Percentiles rank a stretch among this genome's conserved stretches.
phyloP scores from a whole-genome alignment of 2,113 vertebrate species.

The Nycticryphes semicollaris region DNA sequence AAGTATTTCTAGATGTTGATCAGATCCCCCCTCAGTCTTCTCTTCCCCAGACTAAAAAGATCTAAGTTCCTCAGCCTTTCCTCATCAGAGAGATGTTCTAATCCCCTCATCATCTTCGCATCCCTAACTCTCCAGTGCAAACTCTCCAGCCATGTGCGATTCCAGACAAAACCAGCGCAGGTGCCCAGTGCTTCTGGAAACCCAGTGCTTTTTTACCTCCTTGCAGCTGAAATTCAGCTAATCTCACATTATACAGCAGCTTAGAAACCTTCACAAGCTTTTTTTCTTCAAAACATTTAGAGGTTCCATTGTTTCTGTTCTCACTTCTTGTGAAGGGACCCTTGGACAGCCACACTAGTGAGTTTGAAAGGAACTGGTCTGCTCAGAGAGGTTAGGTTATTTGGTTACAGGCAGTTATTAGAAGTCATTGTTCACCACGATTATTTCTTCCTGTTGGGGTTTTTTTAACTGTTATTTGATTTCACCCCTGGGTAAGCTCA shows the following conservation, averaged over 20 bases:
- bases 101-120: too few relatives aligned
- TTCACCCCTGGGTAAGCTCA: not conserved
- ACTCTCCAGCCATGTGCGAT: rapidly evolving
- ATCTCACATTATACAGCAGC: not conserved
- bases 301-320: not conserved
- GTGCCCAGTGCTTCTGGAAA: not conserved
- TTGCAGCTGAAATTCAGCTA: not conserved
- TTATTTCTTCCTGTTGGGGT: not conserved
- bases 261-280: not conserved
- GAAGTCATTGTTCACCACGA: not conserved
- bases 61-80: too few relatives aligned
- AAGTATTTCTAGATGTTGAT: too few relatives aligned
- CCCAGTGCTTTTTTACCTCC: not conserved
- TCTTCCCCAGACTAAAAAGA: too few relatives aligned
- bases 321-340: not conserved
- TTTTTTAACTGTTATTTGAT: not conserved
- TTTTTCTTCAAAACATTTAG: not conserved
- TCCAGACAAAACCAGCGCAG: not conserved
- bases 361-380: not conserved
- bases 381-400: not conserved
- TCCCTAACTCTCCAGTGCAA: not conserved
- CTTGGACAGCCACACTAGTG: not conserved
- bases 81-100: too few relatives aligned
- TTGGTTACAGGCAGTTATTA: not conserved
- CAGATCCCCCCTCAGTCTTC: too few relatives aligned